Evolutionary conservation across 2,888 invertebrate species (phyloP).

Genomic region (Sesamia inferens): DNA sequence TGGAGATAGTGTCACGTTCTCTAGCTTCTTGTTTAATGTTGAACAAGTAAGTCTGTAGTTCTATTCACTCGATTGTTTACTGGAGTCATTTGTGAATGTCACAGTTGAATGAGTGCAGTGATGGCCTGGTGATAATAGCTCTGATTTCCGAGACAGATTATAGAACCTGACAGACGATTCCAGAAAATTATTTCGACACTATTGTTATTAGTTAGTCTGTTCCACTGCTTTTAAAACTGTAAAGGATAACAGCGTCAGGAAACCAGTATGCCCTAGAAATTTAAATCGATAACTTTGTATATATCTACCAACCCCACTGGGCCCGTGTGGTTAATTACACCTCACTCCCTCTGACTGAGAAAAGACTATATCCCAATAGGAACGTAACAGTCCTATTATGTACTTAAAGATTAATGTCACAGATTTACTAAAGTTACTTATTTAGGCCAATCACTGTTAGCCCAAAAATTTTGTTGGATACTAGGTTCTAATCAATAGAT

Average conservation of each 20-base stretch:
- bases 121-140: background rate
- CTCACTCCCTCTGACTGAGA: background rate
- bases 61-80: background rate
- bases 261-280: background rate
- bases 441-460: background rate
- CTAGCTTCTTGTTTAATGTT: background rate
- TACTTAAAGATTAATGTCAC: background rate
- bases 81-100: background rate
- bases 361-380: background rate
- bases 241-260: background rate
- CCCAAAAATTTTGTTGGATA: no score
- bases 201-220: background rate
- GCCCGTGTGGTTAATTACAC: background rate
- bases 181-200: background rate
- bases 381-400: background rate
- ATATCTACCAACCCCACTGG: background rate
- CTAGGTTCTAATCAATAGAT: background rate
- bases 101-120: background rate
- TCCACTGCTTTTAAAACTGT: background rate
- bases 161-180: background rate
- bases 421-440: background rate
- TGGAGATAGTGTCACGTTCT: conserved; percentile 22
- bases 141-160: background rate
- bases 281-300: background rate
- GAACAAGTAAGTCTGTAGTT: background rate